These are phyloP conservation scores for Nycticryphes semicollaris DNA, from an alignment of 2,113 vertebrate species.

Conservation along the genomic window DNA sequence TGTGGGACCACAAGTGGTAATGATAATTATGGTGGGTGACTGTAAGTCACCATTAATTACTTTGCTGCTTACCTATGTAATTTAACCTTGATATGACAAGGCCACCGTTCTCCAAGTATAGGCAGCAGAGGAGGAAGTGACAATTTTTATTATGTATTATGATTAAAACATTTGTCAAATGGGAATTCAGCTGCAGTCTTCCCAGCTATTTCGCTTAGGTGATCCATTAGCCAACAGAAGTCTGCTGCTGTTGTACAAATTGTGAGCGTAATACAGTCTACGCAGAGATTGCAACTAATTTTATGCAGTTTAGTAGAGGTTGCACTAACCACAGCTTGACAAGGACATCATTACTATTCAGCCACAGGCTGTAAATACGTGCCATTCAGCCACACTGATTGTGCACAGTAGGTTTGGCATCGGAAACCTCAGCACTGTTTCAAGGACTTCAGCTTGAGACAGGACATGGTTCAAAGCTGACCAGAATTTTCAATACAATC, in stretches of 20 bases:
- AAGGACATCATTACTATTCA: neutral
- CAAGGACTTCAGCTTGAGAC: neutral
- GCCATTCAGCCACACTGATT: rapidly evolving
- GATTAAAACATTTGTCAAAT: neutral
- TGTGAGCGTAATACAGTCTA: neutral
- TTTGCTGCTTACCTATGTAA: neutral
- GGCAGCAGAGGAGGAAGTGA: neutral
- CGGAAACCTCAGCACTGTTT: neutral
- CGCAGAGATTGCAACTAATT: neutral
- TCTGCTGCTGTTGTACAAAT: neutral
- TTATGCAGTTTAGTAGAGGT: neutral
- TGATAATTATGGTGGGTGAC: neutral
- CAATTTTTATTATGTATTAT: neutral
- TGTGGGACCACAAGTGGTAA: neutral
- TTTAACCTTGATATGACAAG: conserved; percentile 19
- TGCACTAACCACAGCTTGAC: neutral
- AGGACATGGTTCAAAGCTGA: neutral
- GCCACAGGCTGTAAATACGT: neutral
- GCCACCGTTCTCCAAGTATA: neutral
- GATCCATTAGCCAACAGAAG: neutral
- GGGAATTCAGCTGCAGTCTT: neutral
- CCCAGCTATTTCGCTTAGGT: neutral
- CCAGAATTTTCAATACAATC: neutral
- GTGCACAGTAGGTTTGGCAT: neutral
- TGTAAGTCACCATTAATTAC: neutral